Percentiles rank a stretch among this genome's conserved stretches.
Evolutionary conservation across 1,140 invertebrate genomes (phyloP).

Genomic region (Pollicipes pollicipes): DNA sequence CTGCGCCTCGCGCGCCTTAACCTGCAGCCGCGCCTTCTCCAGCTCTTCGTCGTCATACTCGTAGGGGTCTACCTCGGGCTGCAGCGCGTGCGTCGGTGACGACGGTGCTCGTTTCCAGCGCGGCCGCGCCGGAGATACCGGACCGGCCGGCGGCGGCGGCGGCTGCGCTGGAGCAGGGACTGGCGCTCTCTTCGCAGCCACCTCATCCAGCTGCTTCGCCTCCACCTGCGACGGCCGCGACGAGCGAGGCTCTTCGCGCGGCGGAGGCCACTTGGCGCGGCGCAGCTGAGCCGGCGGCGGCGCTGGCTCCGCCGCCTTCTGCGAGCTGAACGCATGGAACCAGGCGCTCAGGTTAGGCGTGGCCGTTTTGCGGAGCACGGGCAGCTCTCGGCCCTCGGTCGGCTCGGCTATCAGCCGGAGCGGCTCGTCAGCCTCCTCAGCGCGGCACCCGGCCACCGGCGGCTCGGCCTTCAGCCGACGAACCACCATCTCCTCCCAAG

Average conservation of each 20-base stretch:
- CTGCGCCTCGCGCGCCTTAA: conserved; percentile 1
- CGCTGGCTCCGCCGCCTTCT: background rate
- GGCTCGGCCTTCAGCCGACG: background rate
- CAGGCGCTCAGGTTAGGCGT: conserved; percentile 73
- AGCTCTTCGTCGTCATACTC: conserved; percentile 4
- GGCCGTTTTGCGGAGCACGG: conserved; percentile 31
- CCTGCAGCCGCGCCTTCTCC: conserved; percentile 6
- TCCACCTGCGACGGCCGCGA: too few species aligned
- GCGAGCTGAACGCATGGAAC: conserved; percentile 67
- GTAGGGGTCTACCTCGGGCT: background rate
- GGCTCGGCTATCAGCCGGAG: background rate
- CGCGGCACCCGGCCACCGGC: background rate
- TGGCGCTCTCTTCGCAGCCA: too few species aligned
- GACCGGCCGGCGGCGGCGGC: too few species aligned
- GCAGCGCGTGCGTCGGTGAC: too few species aligned
- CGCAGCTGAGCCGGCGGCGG: background rate
- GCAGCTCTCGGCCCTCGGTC: background rate
- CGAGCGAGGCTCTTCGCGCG: too few species aligned
- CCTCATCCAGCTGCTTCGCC: background rate
- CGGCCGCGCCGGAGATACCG: background rate
- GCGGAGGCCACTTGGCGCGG: background rate
- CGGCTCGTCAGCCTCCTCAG: background rate
- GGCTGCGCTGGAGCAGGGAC: background rate
- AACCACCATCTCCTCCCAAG: background rate
- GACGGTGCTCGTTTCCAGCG: background rate